A percentile compares a stretch with the other conserved stretches of the same genome.
phyloP scores from a whole-genome alignment of 2,113 vertebrate genomes.

The Nyctereutes procyonoides region DNA sequence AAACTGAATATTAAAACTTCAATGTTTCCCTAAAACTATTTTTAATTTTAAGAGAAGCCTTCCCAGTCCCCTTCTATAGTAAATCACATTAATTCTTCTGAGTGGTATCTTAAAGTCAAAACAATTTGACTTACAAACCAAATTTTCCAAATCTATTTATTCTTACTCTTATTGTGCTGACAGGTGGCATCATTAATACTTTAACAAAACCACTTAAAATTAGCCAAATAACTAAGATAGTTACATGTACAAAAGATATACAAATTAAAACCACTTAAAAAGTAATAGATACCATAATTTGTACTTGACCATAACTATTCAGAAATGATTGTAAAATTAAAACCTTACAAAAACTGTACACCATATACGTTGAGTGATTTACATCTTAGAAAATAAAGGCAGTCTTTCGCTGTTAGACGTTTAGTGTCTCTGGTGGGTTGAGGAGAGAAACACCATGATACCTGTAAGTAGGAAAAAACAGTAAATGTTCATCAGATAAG shows the following conservation, averaged over 20 bases:
- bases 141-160: slow-evolving; percentile 79
- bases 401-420: slow-evolving; percentile 83
- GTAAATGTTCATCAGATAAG: not conserved
- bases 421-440: slow-evolving; percentile 90
- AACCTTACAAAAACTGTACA: slow-evolving; percentile 87
- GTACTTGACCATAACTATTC: slow-evolving; percentile 73
- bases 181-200: slow-evolving; percentile 81
- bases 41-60: not conserved
- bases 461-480: slow-evolving; percentile 82
- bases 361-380: slow-evolving; percentile 76
- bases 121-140: slow-evolving; percentile 70
- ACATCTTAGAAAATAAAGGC: slow-evolving; percentile 79
- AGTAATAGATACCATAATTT: slow-evolving; percentile 84
- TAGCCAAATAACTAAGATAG: slow-evolving; percentile 83
- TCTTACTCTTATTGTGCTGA: slow-evolving; percentile 72
- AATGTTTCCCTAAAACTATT: not conserved
- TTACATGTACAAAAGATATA: slow-evolving; percentile 90
- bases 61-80: not conserved
- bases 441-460: slow-evolving; percentile 94
- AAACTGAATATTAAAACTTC: not conserved
- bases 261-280: slow-evolving; percentile 88
- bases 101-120: slow-evolving; percentile 33
- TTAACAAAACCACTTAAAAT: slow-evolving; percentile 78
- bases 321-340: slow-evolving; percentile 80
- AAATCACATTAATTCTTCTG: not conserved